Base-by-base conservation (phyloP, 2,888 invertebrate species). In the Athrips mouffetella region DNA sequence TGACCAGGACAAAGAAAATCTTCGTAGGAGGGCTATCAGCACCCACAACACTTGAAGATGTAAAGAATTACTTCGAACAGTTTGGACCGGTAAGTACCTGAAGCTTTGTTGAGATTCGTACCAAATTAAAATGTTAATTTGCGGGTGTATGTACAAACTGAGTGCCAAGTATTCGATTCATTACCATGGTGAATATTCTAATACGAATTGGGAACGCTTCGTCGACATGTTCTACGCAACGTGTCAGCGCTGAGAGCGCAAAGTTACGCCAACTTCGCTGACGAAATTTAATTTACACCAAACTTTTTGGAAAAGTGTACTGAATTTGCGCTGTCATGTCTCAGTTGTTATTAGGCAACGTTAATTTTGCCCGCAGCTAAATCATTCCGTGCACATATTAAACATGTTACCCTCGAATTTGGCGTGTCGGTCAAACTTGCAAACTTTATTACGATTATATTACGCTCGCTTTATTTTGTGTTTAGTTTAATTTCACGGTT, bases 1-100 rank as follows among this genome's bases (percentile, higher is more conserved):
- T 99, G 89, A 98, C 98, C 91, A 96, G 98, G 92, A 99, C 99
- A 91, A 99, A 99, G 95, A 99, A 99, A 92, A 98, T 99, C 91
- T 99, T 99, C 91, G 98, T 99, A 82, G 99, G 99, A 74, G 99
- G 99, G 80, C 92, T 99, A 76, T 99, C 99, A 76, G 98, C 99
- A 80, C 97, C 98, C 81, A 99, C 99, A 82, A 99, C 99, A 79
- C 93, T 99, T 85, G 99, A 99, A 90, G 99, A 99, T 89, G 98
- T 99, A 86, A 99, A 98, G 93, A 97, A 96, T 90, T 99, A 99
- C 91, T 99, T 99, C 91, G 98, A 98, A 91, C 98, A 98, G 90
- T 99, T 98, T 89, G 99, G 99, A 89, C 97, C 98, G 95, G 99
- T 99, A 89, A 95, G 96, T 83, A 54, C 7, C 48, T 52, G 6